A percentile compares a stretch with the other conserved stretches of the same genome.
These are phyloP conservation scores for Himalopsyche phryganea DNA, from an alignment of 1,140 invertebrate genomes.

Conservation along the genomic window DNA sequence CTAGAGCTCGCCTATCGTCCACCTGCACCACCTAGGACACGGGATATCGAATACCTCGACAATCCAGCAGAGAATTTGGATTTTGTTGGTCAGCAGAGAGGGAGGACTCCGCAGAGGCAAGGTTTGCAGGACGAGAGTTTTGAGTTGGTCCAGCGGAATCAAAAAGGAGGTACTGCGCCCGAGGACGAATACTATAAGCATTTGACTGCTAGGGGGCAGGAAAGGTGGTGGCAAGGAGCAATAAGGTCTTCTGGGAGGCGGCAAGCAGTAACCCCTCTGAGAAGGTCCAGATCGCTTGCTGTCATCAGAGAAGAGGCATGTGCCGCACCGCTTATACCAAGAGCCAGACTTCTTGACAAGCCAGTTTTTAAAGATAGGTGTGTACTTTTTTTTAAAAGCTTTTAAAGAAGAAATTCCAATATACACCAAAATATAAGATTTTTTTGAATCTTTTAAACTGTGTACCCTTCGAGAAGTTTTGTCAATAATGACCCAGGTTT, in stretches of 20 bases:
- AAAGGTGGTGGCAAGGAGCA: slow-evolving; percentile 10
- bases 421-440: too few species aligned
- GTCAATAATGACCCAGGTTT: too few species aligned
- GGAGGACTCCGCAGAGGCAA: slow-evolving; percentile 21
- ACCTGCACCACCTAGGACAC: slow-evolving; percentile 38
- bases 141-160: too few species aligned
- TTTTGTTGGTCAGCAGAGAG: slow-evolving; percentile 45
- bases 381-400: too few species aligned
- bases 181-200: slow-evolving; percentile 31
- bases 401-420: too few species aligned
- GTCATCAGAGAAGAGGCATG: slow-evolving; percentile 73
- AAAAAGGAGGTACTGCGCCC: neutral
- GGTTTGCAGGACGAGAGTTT: too few species aligned
- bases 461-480: too few species aligned
- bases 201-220: slow-evolving; percentile 15
- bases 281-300: slow-evolving; percentile 69
- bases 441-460: too few species aligned
- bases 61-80: slow-evolving; percentile 51
- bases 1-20: slow-evolving; percentile 35
- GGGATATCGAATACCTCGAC: slow-evolving; percentile 52
- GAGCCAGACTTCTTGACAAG: slow-evolving; percentile 70
- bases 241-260: neutral
- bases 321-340: slow-evolving; percentile 69
- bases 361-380: slow-evolving; percentile 68
- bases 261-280: slow-evolving; percentile 38